Conservation (phyloP, 2,888 invertebrate species). For the Helicoverpa assulta region DNA sequence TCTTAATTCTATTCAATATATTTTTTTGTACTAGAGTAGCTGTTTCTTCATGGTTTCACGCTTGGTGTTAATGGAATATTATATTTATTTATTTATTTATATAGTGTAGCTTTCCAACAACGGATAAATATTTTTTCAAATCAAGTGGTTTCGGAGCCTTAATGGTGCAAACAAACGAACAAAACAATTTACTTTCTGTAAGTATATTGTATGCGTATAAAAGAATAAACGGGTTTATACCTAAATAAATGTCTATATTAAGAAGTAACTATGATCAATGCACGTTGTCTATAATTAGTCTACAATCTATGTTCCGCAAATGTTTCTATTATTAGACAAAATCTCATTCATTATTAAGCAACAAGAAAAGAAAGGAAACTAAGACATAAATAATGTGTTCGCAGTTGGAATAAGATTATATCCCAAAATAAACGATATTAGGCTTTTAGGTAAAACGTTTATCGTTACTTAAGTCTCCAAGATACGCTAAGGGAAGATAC, state of each 20-base stretch:
- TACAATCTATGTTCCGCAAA: neutral
- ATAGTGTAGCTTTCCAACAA: too few species aligned
- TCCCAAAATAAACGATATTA: constrained; percentile 50
- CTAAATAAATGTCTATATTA: neutral
- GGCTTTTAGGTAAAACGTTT: constrained; percentile 48
- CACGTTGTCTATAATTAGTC: neutral
- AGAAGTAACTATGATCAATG: neutral
- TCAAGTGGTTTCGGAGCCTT: too few species aligned
- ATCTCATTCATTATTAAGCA: neutral
- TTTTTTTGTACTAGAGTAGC: too few species aligned
- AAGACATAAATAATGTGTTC: constrained; percentile 22
- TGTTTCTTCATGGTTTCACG: too few species aligned
- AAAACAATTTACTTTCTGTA: too few species aligned
- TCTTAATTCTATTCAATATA: too few species aligned
- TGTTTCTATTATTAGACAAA: neutral
- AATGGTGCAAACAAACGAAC: too few species aligned
- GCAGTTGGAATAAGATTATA: constrained; percentile 31
- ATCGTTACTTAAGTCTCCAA: constrained; percentile 24
- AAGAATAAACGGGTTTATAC: too few species aligned
- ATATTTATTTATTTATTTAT: too few species aligned
- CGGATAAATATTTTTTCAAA: too few species aligned
- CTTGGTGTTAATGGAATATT: too few species aligned
- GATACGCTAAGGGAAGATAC: constrained; percentile 10
- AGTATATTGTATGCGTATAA: too few species aligned
- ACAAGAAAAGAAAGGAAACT: constrained; percentile 11